Evolutionary conservation across 2,797 vertebrate species (phyloP), one percentile per base, ranked within the genome.

Genomic region (Euthynnus affinis): DNA sequence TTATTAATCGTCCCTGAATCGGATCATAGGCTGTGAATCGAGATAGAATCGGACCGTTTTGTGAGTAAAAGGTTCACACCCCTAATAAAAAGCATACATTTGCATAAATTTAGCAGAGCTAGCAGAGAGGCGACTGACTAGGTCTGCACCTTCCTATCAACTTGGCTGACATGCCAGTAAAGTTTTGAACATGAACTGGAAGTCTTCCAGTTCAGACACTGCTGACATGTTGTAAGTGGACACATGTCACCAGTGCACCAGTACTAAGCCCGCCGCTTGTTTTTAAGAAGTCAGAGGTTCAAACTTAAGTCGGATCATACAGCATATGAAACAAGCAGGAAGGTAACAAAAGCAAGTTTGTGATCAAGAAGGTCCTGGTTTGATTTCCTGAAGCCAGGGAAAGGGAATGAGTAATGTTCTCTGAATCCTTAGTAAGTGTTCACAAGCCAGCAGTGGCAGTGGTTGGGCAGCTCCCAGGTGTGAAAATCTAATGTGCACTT

Each of bases 381-480:
- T 83, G 70, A 84, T 76, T 83, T 83, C 46, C 46, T 57, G 66
- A 71, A 72, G 49, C 29, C 3, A 6, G 8, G n/a, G 14, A 81
- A 82, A 83, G 72, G 42, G 80, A 85, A 83, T 83, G 63, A 74
- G 77, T 79, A 72, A 86, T 86, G 53, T 8, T 44, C 29, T 61
- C 25, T 5, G 2, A 73, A 57, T 44, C 51, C 22, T 22, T 13
- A 67, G 58, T 56, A 51, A 68, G 52, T 76, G 71, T 76, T 82
- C 78, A 66, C 56, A 57, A 58, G 80, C 58, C 71, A 67, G 15
- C 37, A 20, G 75, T 37, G 46, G 71, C 48, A 57, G 69, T 14
- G 59, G 44, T 8, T 29, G 61, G 46, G 53, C 79, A 74, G 68
- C 67, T 81, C 65, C 65, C 59, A 48, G 57, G 68, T 66, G 63